A percentile compares a stretch with the other conserved stretches of the same genome.
These are phyloP conservation scores for Cossypha niveicapilla DNA, from an alignment of 2,797 vertebrate genomes.

Conservation along the genomic window DNA sequence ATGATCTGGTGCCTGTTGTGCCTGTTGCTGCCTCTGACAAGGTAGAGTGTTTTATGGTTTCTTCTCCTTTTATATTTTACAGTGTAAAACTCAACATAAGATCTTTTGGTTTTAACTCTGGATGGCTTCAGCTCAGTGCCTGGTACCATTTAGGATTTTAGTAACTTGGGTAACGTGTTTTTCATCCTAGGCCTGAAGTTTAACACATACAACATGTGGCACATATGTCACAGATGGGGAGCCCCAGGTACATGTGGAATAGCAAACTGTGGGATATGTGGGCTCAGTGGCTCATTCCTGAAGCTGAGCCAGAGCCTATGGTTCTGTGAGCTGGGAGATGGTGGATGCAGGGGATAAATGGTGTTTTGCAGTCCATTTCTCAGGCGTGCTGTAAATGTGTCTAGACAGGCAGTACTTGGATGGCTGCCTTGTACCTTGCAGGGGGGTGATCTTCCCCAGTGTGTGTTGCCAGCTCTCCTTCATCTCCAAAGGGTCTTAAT, in stretches of 20 bases:
- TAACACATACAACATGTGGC: fast-evolving
- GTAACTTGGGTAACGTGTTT: background rate
- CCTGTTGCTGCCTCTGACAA: background rate
- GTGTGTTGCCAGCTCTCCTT: background rate
- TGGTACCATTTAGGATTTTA: background rate
- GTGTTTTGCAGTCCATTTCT: conserved; percentile 5
- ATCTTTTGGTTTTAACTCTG: background rate
- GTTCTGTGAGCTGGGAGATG: background rate
- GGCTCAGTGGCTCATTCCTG: background rate
- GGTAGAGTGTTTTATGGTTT: background rate
- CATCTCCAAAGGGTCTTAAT: background rate
- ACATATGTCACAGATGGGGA: background rate
- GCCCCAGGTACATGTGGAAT: background rate
- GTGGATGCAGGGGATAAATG: background rate
- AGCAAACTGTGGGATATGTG: fast-evolving
- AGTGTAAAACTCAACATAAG: background rate
- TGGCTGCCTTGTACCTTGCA: background rate
- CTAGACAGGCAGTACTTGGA: conserved; percentile 25
- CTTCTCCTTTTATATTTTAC: background rate
- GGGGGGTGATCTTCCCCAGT: background rate
- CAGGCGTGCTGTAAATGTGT: background rate
- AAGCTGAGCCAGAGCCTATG: background rate
- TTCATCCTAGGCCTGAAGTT: background rate
- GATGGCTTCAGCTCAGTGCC: background rate
- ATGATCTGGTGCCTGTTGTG: background rate